These are phyloP conservation scores for Somateria mollissima DNA, from an alignment of 2,797 vertebrate species.

Conservation along the genomic window DNA sequence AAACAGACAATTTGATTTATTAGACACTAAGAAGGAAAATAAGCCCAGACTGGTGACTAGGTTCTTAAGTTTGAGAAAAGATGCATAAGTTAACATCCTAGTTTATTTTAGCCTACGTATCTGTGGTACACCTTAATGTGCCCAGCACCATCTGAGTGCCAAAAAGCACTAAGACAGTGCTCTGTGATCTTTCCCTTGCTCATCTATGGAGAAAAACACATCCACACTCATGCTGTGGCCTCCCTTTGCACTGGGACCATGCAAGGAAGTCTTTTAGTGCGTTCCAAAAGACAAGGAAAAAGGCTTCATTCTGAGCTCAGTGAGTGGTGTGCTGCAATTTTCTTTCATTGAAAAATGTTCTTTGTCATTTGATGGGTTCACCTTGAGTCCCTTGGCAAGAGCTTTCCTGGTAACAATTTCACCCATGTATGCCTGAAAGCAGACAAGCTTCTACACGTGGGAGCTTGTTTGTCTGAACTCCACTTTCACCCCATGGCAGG, in stretches of 20 bases:
- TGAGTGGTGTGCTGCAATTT: neutral
- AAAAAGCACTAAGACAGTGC: neutral
- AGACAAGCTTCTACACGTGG: neutral
- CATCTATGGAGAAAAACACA: neutral
- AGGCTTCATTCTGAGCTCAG: rapidly evolving
- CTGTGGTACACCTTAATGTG: neutral
- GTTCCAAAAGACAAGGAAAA: neutral
- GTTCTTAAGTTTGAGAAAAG: neutral
- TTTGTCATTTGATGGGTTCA: neutral
- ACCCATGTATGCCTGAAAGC: neutral
- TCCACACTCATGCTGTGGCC: neutral
- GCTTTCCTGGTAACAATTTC: neutral
- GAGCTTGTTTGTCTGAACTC: neutral
- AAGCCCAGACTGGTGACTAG: neutral
- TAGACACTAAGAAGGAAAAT: neutral
- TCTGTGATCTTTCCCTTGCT: neutral
- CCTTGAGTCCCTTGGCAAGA: neutral
- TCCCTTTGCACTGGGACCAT: neutral
- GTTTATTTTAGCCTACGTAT: neutral
- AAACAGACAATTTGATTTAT: neutral
- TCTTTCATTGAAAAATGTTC: neutral
- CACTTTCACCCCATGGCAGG: neutral
- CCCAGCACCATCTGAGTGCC: neutral
- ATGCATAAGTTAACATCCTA: neutral
- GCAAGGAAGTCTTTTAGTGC: neutral